Evolutionary conservation across 1,140 invertebrate genomes (phyloP).

Genomic region (Phthorimaea operculella): DNA sequence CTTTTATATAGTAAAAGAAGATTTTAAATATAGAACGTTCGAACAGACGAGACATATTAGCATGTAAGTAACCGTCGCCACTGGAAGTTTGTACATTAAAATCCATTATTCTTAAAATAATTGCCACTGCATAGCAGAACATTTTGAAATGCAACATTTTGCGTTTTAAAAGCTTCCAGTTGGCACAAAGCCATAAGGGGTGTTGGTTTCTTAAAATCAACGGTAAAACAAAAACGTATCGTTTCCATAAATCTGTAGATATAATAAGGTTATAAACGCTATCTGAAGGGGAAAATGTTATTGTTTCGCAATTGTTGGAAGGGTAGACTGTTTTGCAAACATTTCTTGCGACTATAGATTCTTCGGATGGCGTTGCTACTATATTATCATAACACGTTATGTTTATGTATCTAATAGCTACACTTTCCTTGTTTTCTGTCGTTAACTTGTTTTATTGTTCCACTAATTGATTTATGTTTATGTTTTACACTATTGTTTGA

Average conservation of each 20-base stretch:
- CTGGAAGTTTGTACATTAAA: conserved; percentile 41
- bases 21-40: conserved; percentile 12
- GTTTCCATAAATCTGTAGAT: conserved; percentile 57
- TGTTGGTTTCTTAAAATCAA: conserved; percentile 59
- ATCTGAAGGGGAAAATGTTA: conserved; percentile 49
- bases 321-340: conserved; percentile 59
- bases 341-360: conserved; percentile 51
- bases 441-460: conserved; percentile 29
- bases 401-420: conserved; percentile 56
- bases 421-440: conserved; percentile 43
- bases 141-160: conserved; percentile 28
- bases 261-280: conserved; percentile 35
- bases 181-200: conserved; percentile 62
- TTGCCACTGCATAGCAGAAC: conserved; percentile 11
- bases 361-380: conserved; percentile 54
- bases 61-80: conserved; percentile 37
- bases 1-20: background rate
- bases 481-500: conserved; percentile 13
- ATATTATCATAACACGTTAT: conserved; percentile 63
- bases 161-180: conserved; percentile 51
- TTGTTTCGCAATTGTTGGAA: conserved; percentile 45
- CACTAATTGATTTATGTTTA: conserved; percentile 42
- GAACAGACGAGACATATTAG: conserved; percentile 48
- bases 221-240: conserved; percentile 59
- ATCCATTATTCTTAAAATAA: conserved; percentile 3